phyloP scores from a whole-genome alignment of 2,888 invertebrate species.

The Andrena marginata region DNA sequence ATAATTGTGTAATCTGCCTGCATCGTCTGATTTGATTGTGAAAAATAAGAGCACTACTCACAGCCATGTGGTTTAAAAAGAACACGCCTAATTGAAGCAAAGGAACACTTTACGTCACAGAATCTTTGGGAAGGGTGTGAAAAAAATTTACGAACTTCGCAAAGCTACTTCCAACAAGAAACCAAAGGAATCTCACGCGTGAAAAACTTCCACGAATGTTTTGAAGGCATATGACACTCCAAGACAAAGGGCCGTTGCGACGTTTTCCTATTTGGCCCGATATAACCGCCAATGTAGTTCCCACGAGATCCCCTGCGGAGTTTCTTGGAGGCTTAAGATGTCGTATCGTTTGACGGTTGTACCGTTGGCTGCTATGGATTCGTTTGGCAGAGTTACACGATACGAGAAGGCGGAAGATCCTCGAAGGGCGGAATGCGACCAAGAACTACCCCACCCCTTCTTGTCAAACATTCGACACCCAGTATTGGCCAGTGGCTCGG shows the following conservation, averaged over 20 bases:
- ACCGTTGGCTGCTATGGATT: conserved; percentile 55
- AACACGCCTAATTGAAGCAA: too few species aligned
- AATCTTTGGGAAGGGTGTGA: too few species aligned
- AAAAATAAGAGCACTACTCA: too few species aligned
- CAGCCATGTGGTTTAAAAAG: too few species aligned
- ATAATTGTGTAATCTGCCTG: too few species aligned
- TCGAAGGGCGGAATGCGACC: conserved; percentile 66
- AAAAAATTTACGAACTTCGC: too few species aligned
- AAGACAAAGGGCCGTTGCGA: conserved; percentile 34
- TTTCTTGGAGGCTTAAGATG: conserved; percentile 69
- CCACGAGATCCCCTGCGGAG: conserved; percentile 65
- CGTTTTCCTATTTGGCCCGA: conserved; percentile 35
- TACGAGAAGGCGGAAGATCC: conserved; percentile 57
- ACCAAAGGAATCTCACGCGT: neutral
- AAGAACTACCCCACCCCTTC: conserved; percentile 71
- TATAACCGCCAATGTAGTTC: conserved; percentile 56
- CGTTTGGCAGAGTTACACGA: conserved; percentile 59
- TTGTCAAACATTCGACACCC: conserved; percentile 77
- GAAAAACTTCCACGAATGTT: neutral
- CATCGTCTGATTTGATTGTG: too few species aligned
- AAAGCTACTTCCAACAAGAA: neutral
- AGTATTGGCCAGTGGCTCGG: conserved; percentile 40
- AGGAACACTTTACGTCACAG: too few species aligned
- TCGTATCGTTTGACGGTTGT: conserved; percentile 72
- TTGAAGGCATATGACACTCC: neutral